Evolutionary conservation across 2,113 vertebrate species (phyloP), one percentile per base, ranked within the genome.

Genomic region (Brevimyrus niger): DNA sequence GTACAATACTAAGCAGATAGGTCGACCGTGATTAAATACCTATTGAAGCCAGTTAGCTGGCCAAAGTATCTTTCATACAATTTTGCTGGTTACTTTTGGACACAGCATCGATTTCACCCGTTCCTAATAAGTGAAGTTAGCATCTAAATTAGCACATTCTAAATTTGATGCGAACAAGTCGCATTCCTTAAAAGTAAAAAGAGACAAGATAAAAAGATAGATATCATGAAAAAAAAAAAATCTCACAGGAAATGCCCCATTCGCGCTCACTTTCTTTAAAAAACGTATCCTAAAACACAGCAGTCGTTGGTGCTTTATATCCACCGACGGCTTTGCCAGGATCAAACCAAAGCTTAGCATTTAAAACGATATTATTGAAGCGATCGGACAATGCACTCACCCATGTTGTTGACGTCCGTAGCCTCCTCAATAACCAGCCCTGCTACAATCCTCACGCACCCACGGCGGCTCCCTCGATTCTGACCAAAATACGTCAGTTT

Each of bases 381-480:
- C 27, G 17, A 38, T 4, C 13, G 48, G 51, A 51, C 17, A 38
- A 9, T 31, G 31, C 48, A 91, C 96, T 96, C 91, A 96, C 96
- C 96, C 96, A 96, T 96, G 91, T 90, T 94, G 92, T 93, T 92
- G 93, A 93, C 92, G 93, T 93, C 95, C 94, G 93, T 93, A 92
- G 93, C 95, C 93, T 94, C 94, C 93, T 93, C 93, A 89, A 84
- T 93, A 93, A 92, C 92, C 92, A 88, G 93, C 92, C 94, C 93
- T 94, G 95, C 95, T 95, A 95, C 95, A 94, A 95, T 93, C 94
- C 94, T 89, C 53, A 42, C 87, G 51, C 35, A 69, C 82, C 61
- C 87, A 44, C 90, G 87, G 87, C 76, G 27, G 53, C 47, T 87
- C 80, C 11, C 90, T 51, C 35, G 19, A 83, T 83, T 83, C 85